Evolutionary conservation across 1,140 invertebrate genomes (phyloP).

Genomic region (Camponotus vicinus): DNA sequence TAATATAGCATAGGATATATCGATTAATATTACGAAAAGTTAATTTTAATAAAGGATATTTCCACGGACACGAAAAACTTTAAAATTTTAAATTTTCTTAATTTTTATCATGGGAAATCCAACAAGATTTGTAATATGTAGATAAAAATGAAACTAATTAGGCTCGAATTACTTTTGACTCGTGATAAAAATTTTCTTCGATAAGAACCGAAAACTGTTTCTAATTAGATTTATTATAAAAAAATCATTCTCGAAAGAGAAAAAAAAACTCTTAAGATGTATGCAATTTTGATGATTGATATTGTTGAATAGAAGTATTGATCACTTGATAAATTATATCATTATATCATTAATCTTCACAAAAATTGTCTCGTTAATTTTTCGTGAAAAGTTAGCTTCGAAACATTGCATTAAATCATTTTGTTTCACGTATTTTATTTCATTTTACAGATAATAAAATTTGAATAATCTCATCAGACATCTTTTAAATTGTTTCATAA

Average conservation of each 20-base stretch:
- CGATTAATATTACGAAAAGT: too few relatives aligned
- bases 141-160: neutral
- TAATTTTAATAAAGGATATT: neutral
- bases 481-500: conserved; percentile 2
- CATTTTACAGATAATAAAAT: neutral
- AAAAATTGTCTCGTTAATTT: neutral
- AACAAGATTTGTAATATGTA: neutral
- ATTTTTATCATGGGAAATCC: neutral
- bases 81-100: neutral
- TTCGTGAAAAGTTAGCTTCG: neutral
- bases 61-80: neutral
- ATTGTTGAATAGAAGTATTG: neutral
- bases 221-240: neutral
- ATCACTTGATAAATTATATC: neutral
- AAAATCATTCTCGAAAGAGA: neutral
- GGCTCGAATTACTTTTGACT: neutral
- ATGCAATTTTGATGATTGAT: neutral
- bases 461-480: neutral
- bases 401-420: neutral
- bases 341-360: neutral
- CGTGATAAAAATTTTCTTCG: neutral
- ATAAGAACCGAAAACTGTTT: neutral
- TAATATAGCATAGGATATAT: too few relatives aligned
- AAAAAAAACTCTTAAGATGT: conserved; percentile 1
- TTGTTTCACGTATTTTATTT: neutral